Evolutionary conservation across 1,140 invertebrate species (phyloP), one percentile per base, ranked within the genome.

Genomic region (Heliconius eleuchia): DNA sequence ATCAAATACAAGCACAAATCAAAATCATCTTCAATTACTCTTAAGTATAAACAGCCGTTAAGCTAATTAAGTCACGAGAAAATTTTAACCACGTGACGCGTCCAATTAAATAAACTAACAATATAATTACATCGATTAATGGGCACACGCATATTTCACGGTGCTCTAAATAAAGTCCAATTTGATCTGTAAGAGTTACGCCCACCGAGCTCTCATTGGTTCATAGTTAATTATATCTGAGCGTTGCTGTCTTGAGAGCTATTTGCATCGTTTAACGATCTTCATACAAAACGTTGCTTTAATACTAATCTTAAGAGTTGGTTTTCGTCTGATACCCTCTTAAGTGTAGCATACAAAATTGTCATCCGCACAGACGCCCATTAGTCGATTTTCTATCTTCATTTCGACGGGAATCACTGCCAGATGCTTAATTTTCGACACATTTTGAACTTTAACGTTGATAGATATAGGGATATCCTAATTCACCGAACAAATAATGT

Each of bases 81-180:
- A 72, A 85, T 83, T 82, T 79, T 84, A 82, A 81, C 83, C 91
- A 88, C 84, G 82, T 87, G 91, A 92, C 91, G 86, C 86, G 82
- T 89, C 90, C 89, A 94, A 94, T 93, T 94, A 92, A 87, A 85
- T 83, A 71, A 84, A 90, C 90, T 87, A 92, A 94, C 91, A 92
- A 93, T 91, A 94, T 94, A 92, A 94, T 94, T 92, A 94, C 92
- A 89, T 88, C 90, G 89, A 94, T 94, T 94, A 94, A 94, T 93
- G 92, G 88, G 80, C 86, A 74, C 84, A 60, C 83, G 77, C 91
- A 93, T 94, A 91, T 89, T 83, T 94, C 91, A 94, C 79, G 39
- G 76, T 77, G 77, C 79, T 82, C 83, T 89, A 90, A 92, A 91
- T 92, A 92, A 92, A 92, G 88, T 80, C 86, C 80, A 84, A 81